Evolutionary conservation across 37 sponge, comb jelly and placozoan species (phyloP).

Genomic region (Geodia barretti): DNA sequence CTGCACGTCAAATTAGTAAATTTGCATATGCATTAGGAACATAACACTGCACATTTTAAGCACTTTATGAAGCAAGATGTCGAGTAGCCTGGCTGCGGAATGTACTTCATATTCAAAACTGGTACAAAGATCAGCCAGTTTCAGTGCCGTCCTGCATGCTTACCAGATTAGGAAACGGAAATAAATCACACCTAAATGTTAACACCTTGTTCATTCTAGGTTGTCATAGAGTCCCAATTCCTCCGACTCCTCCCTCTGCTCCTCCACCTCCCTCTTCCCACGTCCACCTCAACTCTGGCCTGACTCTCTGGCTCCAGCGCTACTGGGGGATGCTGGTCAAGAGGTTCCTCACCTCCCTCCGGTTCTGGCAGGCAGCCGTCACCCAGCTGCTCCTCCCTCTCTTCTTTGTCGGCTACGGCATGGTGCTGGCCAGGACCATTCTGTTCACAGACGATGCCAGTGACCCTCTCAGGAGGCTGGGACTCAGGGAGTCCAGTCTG

Average conservation of each 20-base stretch:
- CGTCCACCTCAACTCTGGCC: conserved; percentile 20
- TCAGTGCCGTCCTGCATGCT: too few relatives aligned
- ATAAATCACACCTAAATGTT: too few relatives aligned
- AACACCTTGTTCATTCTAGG: too few relatives aligned
- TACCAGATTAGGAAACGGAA: too few relatives aligned
- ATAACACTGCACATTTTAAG: too few relatives aligned
- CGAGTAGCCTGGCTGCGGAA: too few relatives aligned
- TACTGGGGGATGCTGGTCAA: conserved; percentile 44
- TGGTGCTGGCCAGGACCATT: not conserved
- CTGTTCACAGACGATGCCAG: not conserved
- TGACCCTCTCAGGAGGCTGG: conserved; percentile 14
- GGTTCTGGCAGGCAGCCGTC: not conserved
- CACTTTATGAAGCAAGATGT: too few relatives aligned
- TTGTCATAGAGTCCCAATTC: too few relatives aligned
- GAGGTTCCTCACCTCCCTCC: not conserved
- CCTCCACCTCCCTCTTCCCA: not conserved
- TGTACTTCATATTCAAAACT: too few relatives aligned
- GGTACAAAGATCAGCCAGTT: too few relatives aligned
- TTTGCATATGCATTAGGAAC: too few relatives aligned
- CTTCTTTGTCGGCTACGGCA: not conserved
- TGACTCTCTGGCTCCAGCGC: conserved; percentile 56
- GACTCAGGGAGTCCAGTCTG: conserved; percentile 25
- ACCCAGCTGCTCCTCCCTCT: not conserved
- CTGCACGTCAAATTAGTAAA: too few relatives aligned
- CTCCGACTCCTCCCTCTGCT: not conserved